Base-by-base conservation (phyloP, 2,888 invertebrate species). In the Parascotia fuliginaria region DNA sequence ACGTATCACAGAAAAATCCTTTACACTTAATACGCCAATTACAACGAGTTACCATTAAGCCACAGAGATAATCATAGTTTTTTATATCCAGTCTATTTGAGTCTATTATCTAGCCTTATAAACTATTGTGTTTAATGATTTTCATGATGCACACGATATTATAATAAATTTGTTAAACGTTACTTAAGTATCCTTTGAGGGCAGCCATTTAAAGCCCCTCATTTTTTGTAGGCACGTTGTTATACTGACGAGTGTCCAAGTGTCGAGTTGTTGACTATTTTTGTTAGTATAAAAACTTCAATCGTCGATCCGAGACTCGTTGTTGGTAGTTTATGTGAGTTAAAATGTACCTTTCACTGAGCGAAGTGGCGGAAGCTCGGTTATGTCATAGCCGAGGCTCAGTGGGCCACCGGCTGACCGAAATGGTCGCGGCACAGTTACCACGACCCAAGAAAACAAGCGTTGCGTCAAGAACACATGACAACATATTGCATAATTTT, bases 351-450 rank as follows among this genome's bases (percentile, higher is more conserved):
- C 83, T 83, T 83, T 83, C 83, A 83, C 82, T 79, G 71, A 49
- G 61, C 74, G 60, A 71, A 72, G 73, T 83, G 80, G 87, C 88
- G 90, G 89, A 89, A 89, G 89, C 87, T 79, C 71, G 42, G 83
- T 91, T 91, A 90, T 88, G 87, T 90, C 89, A 91, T 68, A 59
- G 77, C 61, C 49, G 58, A 52, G 65, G 71, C 79, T 73, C 79
- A 87, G 78, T 89, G 85, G 89, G 89, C 83, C 90, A 90, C 82
- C 84, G 79, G 77, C 80, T 87, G 89, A 88, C 89, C 89, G 89
- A 80, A 84, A 89, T 89, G 82, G 75, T 76, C 66, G 75, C 85
- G 90, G 80, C 90, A 90, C 81, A 90, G 89, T 92, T 91, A 87
- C 83, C 80, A 77, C 87, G 87, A 86, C 84, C 85, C 82, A 85